Evolutionary conservation across 2,113 vertebrate genomes (phyloP).

Genomic region (Tympanuchus pallidicinctus): DNA sequence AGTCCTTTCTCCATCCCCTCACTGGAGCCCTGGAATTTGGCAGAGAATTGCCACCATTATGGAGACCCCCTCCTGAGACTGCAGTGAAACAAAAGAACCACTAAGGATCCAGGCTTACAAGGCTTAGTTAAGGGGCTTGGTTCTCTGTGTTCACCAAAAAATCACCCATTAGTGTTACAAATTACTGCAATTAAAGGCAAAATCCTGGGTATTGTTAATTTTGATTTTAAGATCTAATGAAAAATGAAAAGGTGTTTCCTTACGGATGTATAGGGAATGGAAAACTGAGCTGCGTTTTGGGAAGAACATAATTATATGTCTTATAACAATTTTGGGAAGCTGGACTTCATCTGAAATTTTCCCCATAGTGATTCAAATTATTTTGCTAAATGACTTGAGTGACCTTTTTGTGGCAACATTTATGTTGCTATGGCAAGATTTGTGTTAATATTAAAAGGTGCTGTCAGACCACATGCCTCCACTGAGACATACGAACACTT

Average conservation of each 20-base stretch:
- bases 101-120: not conserved
- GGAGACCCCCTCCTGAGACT: not conserved
- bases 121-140: not conserved
- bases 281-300: not conserved
- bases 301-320: not conserved
- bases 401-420: constrained; percentile 38
- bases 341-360: constrained; percentile 1
- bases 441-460: constrained; percentile 57
- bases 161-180: not conserved
- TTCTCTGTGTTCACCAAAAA: not conserved
- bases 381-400: not conserved
- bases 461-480: constrained; percentile 12
- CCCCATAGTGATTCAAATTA: not conserved
- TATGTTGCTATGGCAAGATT: constrained; percentile 31
- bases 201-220: not conserved
- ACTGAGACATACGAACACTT: constrained; percentile 18
- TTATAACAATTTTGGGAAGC: constrained; percentile 1
- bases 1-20: not conserved
- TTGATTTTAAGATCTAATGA: not conserved
- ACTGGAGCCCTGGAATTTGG: not conserved
- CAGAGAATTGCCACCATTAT: not conserved
- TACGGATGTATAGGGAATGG: not conserved
- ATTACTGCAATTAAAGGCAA: not conserved
- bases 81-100: not conserved
- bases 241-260: not conserved